Conservation (phyloP, 2,113 vertebrate genomes). For the Archocentrus centrarchus region DNA sequence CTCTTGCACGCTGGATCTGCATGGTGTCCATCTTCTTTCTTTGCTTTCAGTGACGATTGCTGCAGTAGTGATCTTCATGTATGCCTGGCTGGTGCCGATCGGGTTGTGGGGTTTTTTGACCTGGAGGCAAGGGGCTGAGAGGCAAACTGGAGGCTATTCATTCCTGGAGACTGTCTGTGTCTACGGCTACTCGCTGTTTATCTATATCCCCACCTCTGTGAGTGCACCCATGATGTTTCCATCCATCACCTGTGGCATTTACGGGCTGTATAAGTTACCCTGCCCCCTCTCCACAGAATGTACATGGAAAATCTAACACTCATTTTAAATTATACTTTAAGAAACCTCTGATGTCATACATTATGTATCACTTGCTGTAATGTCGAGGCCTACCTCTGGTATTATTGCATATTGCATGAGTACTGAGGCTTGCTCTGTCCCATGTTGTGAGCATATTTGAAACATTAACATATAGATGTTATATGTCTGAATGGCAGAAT, state of each 20-base stretch:
- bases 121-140: constrained; percentile 82
- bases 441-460: background rate
- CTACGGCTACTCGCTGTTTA: constrained; percentile 89
- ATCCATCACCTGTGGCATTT: background rate
- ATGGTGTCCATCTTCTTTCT: background rate
- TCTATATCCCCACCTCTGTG: constrained; percentile 89
- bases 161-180: constrained; percentile 89
- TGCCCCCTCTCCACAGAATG: background rate
- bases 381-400: accelerated
- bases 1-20: background rate
- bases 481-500: background rate
- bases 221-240: constrained; percentile 57
- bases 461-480: background rate
- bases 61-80: constrained; percentile 84
- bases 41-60: constrained; percentile 83
- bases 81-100: constrained; percentile 87
- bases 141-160: constrained; percentile 80
- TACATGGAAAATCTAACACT: background rate
- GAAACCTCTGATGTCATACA: background rate
- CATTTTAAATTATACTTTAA: background rate
- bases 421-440: background rate
- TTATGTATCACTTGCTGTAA: background rate
- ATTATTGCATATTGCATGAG: background rate
- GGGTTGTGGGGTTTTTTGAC: constrained; percentile 87
- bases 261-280: background rate